Conservation (phyloP, 2,113 vertebrate species). For the Ceyx margarethae region DNA sequence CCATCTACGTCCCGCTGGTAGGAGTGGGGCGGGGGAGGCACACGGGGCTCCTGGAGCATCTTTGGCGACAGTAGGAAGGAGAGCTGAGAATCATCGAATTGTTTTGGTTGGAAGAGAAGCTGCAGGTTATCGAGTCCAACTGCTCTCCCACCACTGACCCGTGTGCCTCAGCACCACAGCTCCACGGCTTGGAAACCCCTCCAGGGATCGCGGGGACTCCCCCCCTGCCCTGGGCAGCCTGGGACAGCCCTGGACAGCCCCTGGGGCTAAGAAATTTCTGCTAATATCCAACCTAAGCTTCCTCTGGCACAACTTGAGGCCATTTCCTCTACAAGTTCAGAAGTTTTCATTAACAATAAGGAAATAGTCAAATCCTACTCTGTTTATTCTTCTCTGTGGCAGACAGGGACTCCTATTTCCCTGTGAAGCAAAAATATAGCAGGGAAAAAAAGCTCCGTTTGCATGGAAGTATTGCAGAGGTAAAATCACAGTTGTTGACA, state of each 20-base stretch:
- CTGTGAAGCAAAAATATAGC: background rate
- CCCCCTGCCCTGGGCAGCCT: background rate
- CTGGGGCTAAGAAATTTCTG: background rate
- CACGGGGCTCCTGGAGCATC: background rate
- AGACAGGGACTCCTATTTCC: background rate
- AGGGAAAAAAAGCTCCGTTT: background rate
- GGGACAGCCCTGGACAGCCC: no score
- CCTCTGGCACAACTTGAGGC: background rate
- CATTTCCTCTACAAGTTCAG: background rate
- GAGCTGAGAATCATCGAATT: background rate
- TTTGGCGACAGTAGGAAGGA: background rate
- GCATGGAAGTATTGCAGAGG: background rate
- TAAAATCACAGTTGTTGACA: background rate
- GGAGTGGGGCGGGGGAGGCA: no score
- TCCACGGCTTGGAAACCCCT: background rate
- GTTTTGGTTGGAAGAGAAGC: background rate
- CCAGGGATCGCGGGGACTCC: background rate
- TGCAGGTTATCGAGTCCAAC: background rate
- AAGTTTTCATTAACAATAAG: background rate
- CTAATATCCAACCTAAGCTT: background rate
- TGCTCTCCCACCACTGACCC: background rate
- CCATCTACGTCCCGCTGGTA: background rate
- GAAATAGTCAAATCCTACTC: background rate
- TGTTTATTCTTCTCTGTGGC: rapidly evolving
- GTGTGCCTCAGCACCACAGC: background rate